Evolutionary conservation across 1,140 invertebrate genomes (phyloP).

Genomic region (Magallana ariakensis): DNA sequence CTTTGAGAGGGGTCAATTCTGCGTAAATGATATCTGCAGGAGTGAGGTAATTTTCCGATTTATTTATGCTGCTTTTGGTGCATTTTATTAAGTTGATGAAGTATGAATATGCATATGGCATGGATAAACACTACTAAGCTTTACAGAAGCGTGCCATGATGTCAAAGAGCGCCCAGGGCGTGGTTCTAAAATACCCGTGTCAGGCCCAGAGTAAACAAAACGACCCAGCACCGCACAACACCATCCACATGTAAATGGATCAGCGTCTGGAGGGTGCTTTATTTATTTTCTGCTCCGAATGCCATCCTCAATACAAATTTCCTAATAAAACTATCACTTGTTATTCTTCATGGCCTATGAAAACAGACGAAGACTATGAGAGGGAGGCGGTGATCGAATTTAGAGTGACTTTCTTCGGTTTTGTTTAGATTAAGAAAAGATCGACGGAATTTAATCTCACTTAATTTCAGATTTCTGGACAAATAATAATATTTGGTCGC

Average conservation of each 20-base stretch:
- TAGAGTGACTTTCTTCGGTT: conserved; percentile 13
- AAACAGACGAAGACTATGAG: conserved; percentile 27
- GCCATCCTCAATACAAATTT: conserved; percentile 23
- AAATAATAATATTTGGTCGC: conserved; percentile 34
- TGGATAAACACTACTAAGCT: neutral
- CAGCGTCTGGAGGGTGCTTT: neutral
- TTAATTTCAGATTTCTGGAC: conserved; percentile 35
- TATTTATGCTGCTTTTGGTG: neutral
- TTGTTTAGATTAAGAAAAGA: conserved; percentile 34
- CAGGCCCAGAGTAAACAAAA: neutral
- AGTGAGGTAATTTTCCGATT: no score
- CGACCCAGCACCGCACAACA: conserved; percentile 18
- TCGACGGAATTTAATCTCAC: conserved; percentile 29
- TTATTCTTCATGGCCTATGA: neutral
- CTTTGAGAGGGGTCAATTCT: no score
- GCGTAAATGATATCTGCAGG: no score
- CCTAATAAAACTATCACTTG: conserved; percentile 22
- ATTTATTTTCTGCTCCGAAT: conserved; percentile 34
- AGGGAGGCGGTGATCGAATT: conserved; percentile 17
- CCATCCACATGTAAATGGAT: conserved; percentile 6
- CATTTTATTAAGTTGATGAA: neutral
- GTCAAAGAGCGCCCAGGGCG: neutral
- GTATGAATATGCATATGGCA: conserved; percentile 22
- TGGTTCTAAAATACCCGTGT: conserved; percentile 9
- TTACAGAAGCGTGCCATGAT: conserved; percentile 9